A percentile compares a stretch with the other conserved stretches of the same genome.
Evolutionary conservation across 2,113 vertebrate genomes (phyloP).

Genomic region (Petaurus breviceps): DNA sequence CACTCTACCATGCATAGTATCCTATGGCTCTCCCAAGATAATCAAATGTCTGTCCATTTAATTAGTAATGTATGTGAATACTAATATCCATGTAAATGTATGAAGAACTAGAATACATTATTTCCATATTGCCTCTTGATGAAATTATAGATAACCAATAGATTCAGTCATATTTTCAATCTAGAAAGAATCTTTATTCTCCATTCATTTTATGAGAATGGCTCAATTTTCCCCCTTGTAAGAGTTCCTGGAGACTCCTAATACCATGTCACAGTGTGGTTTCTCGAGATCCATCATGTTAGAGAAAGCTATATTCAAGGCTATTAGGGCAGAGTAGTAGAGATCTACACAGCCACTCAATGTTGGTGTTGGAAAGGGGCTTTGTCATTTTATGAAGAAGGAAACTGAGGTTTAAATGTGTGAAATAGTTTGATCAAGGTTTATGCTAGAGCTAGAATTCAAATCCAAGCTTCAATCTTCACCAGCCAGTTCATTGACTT

Average conservation of each 20-base stretch:
- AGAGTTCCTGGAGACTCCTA: not conserved
- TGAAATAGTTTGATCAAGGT: not conserved
- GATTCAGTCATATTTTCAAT: not conserved
- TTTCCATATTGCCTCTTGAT: not conserved
- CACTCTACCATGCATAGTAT: not conserved
- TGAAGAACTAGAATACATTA: not conserved
- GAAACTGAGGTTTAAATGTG: not conserved
- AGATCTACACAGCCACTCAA: not conserved
- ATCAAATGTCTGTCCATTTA: too few species aligned
- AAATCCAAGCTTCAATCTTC: not conserved
- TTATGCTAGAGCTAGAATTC: not conserved
- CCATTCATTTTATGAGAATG: not conserved
- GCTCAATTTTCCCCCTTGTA: not conserved
- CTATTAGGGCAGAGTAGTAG: not conserved
- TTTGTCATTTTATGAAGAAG: not conserved
- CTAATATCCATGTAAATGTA: not conserved
- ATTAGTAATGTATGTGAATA: not conserved
- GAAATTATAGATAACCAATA: not conserved
- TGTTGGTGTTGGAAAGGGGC: not conserved
- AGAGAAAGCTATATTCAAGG: not conserved
- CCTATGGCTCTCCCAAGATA: not conserved
- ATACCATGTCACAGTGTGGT: not conserved
- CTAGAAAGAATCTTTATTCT: not conserved
- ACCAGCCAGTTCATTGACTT: not conserved
- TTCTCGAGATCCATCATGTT: not conserved